A percentile compares a stretch with the other conserved stretches of the same genome.
phyloP scores from a whole-genome alignment of 1,140 invertebrate species.

The Holotrichia oblita region DNA sequence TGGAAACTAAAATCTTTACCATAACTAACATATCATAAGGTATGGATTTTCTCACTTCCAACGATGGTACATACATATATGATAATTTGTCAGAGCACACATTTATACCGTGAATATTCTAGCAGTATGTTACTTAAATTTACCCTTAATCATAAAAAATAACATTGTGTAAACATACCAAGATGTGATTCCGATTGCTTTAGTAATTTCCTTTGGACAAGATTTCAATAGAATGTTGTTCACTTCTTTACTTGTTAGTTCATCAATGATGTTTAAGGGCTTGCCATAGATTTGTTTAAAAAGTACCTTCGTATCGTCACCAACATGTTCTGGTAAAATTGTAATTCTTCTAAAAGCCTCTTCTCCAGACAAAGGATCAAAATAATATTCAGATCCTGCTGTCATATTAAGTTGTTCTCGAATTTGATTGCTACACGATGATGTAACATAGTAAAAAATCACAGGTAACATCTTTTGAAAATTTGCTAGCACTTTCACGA shows the following conservation, averaged over 20 bases:
- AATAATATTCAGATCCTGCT: constrained; percentile 68
- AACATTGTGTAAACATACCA: constrained; percentile 28
- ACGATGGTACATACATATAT: too few relatives aligned
- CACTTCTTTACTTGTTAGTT: constrained; percentile 78
- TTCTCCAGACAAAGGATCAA: constrained; percentile 68
- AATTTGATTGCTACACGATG: constrained; percentile 71
- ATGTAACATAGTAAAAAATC: constrained; percentile 79
- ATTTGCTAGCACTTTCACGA: constrained; percentile 78
- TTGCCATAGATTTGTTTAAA: constrained; percentile 72
- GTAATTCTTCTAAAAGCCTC: constrained; percentile 80
- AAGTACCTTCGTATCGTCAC: constrained; percentile 70
- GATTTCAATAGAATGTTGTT: constrained; percentile 83
- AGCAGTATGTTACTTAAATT: too few relatives aligned
- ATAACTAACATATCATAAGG: too few relatives aligned
- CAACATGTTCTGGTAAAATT: constrained; percentile 75
- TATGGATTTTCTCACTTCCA: too few relatives aligned
- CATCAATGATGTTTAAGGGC: constrained; percentile 67
- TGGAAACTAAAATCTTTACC: too few relatives aligned
- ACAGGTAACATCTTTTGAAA: constrained; percentile 78
- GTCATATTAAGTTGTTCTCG: constrained; percentile 75
- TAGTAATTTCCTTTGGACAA: constrained; percentile 66
- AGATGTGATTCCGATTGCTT: constrained; percentile 38
- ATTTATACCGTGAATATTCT: too few relatives aligned
- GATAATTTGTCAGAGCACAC: too few relatives aligned
- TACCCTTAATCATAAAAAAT: too few relatives aligned